Evolutionary conservation across 2,888 invertebrate genomes (phyloP), one percentile per base, ranked within the genome.

Genomic region (Drosophila birchii): DNA sequence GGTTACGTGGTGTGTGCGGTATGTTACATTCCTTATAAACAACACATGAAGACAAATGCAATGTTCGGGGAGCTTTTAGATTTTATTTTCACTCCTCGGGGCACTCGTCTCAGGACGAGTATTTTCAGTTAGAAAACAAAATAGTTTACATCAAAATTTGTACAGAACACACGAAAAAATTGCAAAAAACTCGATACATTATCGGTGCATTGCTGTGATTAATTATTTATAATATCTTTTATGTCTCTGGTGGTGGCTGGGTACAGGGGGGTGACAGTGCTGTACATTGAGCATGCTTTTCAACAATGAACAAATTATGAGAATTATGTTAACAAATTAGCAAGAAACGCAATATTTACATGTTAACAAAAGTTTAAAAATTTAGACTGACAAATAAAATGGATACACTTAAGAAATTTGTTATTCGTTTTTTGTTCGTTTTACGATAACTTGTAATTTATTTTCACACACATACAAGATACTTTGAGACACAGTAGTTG

Each of bases 391-490:
- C 44, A 60, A 72, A 66, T 41, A 54, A 73, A 68, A 78, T 75
- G 59, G 74, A 26, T 26, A 76, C 81, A 74, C 47, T 78, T 77
- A 88, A 56, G 66, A 69, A 80, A 66, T 36, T 70, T 49, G 20
- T 62, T 62, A 39, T 56, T 67, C 34, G 60, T 26, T 43, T 47
- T 76, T 74, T 51, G 74, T 75, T 87, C 81, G 79, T 69, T 80
- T 66, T 82, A 83, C 77, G 75, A 70, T 68, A 76, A 70, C 81
- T 75, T 51, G 66, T 80, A 86, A 80, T 88, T 84, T 84, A 73
- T 90, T 90, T 92, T 91, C 91, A 92, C 92, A 92, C 92, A 92
- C 92, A 92, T 91, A 92, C 92, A 92, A 92, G 92, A 92, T 92
- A 92, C 92, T 92, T 92, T 92, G 92, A 90, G 91, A 90, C 89